phyloP scores from a whole-genome alignment of 2,888 invertebrate species.

The Cataglyphis livida region DNA sequence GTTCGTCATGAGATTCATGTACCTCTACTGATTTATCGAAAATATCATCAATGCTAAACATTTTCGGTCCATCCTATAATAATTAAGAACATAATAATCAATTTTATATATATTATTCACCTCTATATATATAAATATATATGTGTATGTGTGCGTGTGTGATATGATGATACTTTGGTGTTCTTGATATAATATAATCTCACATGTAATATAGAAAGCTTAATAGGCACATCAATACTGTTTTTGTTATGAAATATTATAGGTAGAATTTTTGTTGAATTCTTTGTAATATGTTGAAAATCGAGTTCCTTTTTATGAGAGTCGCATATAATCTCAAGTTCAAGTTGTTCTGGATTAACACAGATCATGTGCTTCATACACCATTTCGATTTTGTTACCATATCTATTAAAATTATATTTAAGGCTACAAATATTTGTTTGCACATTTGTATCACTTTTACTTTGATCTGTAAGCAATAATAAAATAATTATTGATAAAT shows the following conservation, averaged over 20 bases:
- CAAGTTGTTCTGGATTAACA: slow-evolving; percentile 81
- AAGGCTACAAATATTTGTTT: slow-evolving; percentile 79
- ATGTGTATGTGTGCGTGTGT: neutral
- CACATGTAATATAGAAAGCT: slow-evolving; percentile 77
- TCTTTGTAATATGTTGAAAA: slow-evolving; percentile 77
- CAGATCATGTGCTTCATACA: slow-evolving; percentile 81
- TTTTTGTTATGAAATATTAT: slow-evolving; percentile 81
- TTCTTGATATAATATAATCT: slow-evolving; percentile 28
- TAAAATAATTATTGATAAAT: neutral
- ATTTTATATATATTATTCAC: neutral
- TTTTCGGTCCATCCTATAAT: slow-evolving; percentile 70
- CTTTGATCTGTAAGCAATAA: slow-evolving; percentile 76
- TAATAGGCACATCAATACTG: slow-evolving; percentile 76
- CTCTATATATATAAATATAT: neutral
- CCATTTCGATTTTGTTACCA: slow-evolving; percentile 80
- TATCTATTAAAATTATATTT: slow-evolving; percentile 78
- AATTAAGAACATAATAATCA: neutral
- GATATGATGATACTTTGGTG: too few species aligned
- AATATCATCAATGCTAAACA: slow-evolving; percentile 75
- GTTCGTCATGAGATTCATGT: slow-evolving; percentile 59
- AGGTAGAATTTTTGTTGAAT: slow-evolving; percentile 70
- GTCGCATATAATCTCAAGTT: slow-evolving; percentile 73
- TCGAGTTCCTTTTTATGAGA: slow-evolving; percentile 71
- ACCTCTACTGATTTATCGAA: slow-evolving; percentile 65
- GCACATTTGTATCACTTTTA: slow-evolving; percentile 77